These are phyloP conservation scores for Pan paniscus DNA, from an alignment of 2,113 vertebrate genomes.

Conservation along the genomic window DNA sequence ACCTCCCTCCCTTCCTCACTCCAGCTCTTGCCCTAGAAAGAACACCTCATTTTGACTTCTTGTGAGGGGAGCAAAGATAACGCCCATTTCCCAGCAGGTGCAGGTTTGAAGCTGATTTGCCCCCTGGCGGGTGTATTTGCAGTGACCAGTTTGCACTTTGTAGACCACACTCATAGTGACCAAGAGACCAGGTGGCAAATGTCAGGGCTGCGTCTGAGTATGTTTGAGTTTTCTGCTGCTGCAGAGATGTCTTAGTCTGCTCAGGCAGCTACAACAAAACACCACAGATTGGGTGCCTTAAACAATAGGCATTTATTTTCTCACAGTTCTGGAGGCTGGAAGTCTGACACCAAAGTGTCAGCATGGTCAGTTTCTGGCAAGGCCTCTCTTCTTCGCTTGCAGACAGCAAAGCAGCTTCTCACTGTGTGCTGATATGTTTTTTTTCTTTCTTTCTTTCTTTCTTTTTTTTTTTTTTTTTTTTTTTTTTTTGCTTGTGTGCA, in stretches of 20 bases:
- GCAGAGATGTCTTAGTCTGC: background rate
- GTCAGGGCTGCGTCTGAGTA: background rate
- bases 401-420: background rate
- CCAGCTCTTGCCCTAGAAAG: background rate
- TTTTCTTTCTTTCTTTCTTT: background rate
- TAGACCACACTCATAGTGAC: background rate
- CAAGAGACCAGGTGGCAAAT: background rate
- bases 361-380: background rate
- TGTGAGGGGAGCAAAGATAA: background rate
- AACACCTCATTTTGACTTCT: background rate
- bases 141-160: background rate
- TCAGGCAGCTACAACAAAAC: background rate
- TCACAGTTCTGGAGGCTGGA: background rate
- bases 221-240: background rate
- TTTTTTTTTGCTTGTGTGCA: too few species aligned
- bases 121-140: background rate
- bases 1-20: too few species aligned
- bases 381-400: background rate
- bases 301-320: background rate
- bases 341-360: background rate
- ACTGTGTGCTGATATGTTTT: rapidly evolving
- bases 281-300: background rate
- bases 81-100: background rate
- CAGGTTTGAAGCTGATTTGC: background rate
- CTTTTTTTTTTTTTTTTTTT: too few species aligned